Percentiles rank a stretch among this genome's conserved stretches.
Conservation (phyloP, 2,113 vertebrate species). For the Caloenas nicobarica region DNA sequence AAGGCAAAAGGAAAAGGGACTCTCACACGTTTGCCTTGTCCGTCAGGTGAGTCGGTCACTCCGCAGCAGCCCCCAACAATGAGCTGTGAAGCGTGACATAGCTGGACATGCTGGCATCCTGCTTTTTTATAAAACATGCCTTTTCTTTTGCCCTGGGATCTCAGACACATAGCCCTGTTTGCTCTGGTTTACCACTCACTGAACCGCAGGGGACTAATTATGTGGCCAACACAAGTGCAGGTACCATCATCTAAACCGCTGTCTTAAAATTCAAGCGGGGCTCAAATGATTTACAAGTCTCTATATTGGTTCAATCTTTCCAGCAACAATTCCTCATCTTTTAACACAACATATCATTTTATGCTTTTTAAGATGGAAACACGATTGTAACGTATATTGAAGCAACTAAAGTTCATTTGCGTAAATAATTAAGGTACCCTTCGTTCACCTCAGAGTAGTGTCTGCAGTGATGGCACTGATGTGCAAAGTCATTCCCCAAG, state of each 20-base stretch:
- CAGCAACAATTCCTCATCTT: not conserved
- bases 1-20: not conserved
- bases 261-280: not conserved
- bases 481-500: not conserved
- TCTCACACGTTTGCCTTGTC: not conserved
- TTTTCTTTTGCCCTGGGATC: not conserved
- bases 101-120: not conserved
- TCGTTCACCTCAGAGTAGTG: not conserved
- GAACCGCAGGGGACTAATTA: not conserved
- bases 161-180: not conserved
- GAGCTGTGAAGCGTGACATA: not conserved
- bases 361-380: not conserved
- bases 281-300: not conserved
- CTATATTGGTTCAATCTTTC: not conserved
- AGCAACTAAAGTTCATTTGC: not conserved
- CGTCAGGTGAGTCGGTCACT: not conserved
- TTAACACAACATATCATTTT: not conserved
- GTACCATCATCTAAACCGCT: not conserved
- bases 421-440: not conserved
- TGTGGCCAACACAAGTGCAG: not conserved
- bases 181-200: not conserved
- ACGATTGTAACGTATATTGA: not conserved
- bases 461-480: not conserved
- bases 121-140: not conserved
- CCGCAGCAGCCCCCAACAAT: not conserved